Evolutionary conservation across 23 tunicate species (phyloP), one percentile per base, ranked within the genome.

Genomic region (Phallusia fumigata): DNA sequence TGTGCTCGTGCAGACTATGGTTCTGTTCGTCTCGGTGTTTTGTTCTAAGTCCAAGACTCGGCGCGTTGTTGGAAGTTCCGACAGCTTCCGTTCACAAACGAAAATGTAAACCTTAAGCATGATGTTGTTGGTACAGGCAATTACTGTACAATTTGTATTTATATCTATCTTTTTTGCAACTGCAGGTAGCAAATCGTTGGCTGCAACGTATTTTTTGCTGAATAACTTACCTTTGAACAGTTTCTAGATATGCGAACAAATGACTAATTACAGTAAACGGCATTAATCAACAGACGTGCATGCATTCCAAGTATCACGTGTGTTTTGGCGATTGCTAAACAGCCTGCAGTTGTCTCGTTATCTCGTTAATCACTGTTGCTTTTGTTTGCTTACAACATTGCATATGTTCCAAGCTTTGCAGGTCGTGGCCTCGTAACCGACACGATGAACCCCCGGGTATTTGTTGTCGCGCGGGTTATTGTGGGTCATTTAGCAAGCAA

Each of bases 1-100:
- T 19, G 15, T 82, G 47, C 31, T 73, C 15, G 19, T 82, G 18
- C 74, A 82, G 31, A 58, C 78, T 10, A n/a, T 82, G 13, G 40
- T 36, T 15, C n/a, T 80, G 2, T 22, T 58, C 5, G 26, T 21
- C 69, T 12, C 31, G 16, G 16, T 72, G n/a, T 72, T 18, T 15
- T n/a, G 13, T 18, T 15, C 31, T 12, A 72, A 72, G 32, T 28
- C 31, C 16, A 72, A 72, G 76, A 15, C 18, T 51, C 58, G 58
- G 18, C 58, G 18, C 58, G 18, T 18, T 51, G 58, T 51, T 18
- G 58, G 18, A 51, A 51, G 58, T 51, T 51, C 18, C 58, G 58
- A 51, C 18, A 13, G 15, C 18, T 51, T 51, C 58, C 58, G 15
- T 51, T 51, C 58, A 51, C 15, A 51, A 18, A 51, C 58, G 58